These are phyloP conservation scores for Pelecanus crispus DNA, from an alignment of 2,113 vertebrate genomes.

Conservation along the genomic window DNA sequence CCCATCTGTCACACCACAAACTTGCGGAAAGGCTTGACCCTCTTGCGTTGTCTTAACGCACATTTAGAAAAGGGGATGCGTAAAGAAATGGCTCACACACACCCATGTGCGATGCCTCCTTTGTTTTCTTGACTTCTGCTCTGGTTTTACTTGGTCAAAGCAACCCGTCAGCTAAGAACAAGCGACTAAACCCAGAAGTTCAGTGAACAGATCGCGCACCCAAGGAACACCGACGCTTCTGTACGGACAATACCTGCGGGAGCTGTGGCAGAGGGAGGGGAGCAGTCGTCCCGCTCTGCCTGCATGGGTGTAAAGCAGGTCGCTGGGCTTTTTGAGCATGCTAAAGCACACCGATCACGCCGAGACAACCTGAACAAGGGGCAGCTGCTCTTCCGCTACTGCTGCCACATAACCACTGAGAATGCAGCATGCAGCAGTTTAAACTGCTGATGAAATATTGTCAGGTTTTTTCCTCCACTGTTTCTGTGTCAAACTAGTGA, in stretches of 20 bases:
- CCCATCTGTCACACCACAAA: fast-evolving
- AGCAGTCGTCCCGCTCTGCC: background rate
- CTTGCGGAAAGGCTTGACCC: background rate
- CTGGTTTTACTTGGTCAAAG: background rate
- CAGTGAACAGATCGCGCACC: fast-evolving
- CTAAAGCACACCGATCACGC: fast-evolving
- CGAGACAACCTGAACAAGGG: background rate
- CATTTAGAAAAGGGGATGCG: background rate
- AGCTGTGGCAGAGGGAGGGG: background rate
- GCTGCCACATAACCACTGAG: background rate
- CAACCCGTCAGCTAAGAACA: background rate
- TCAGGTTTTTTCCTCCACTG: background rate
- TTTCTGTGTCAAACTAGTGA: background rate
- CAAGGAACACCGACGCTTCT: background rate
- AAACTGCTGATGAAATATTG: background rate
- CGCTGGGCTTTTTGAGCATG: background rate
- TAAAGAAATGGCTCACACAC: background rate
- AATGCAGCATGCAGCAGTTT: background rate
- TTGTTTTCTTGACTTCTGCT: background rate
- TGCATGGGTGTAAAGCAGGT: background rate
- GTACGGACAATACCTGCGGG: background rate
- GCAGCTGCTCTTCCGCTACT: background rate
- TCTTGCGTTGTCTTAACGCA: background rate
- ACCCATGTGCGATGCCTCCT: background rate
- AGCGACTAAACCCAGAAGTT: background rate